These are phyloP conservation scores for Phyllostomus discolor DNA, from an alignment of 2,113 vertebrate genomes.

Conservation along the genomic window DNA sequence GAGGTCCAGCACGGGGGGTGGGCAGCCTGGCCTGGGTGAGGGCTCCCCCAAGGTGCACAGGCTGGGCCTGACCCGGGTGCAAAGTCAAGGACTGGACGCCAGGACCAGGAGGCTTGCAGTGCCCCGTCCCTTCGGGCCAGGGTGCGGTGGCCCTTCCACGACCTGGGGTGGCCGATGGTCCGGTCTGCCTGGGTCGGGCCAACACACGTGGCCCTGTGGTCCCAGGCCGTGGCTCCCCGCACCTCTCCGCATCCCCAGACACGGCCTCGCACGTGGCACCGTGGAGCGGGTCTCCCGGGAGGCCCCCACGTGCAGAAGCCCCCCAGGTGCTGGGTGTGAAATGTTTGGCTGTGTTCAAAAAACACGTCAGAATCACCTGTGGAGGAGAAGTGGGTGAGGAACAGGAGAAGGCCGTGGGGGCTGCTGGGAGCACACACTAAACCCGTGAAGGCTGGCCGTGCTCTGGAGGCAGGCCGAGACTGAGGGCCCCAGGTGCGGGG, in stretches of 20 bases:
- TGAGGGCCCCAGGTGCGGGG: too few relatives aligned
- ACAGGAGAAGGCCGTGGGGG: not conserved
- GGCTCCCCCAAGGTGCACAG: fast-evolving
- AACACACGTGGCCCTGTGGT: fast-evolving
- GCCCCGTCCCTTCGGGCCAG: fast-evolving
- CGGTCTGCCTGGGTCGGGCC: fast-evolving
- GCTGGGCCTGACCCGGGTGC: too few relatives aligned
- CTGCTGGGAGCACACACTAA: fast-evolving
- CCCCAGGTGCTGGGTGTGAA: not conserved
- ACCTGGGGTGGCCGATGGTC: fast-evolving
- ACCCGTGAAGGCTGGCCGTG: not conserved
- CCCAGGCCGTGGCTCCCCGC: fast-evolving
- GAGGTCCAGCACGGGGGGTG: fast-evolving
- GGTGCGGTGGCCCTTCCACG: fast-evolving
- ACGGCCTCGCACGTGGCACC: fast-evolving
- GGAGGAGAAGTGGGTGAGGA: not conserved
- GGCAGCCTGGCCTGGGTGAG: fast-evolving
- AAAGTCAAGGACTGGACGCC: fast-evolving
- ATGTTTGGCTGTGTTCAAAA: not conserved
- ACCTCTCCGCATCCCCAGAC: fast-evolving
- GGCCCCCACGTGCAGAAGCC: too few relatives aligned
- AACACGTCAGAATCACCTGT: not conserved
- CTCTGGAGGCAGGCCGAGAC: fast-evolving
- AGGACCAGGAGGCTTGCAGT: fast-evolving
- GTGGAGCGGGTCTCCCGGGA: too few relatives aligned